These are phyloP conservation scores for Hyposoter dolosus DNA, from an alignment of 2,888 invertebrate genomes.

Conservation along the genomic window DNA sequence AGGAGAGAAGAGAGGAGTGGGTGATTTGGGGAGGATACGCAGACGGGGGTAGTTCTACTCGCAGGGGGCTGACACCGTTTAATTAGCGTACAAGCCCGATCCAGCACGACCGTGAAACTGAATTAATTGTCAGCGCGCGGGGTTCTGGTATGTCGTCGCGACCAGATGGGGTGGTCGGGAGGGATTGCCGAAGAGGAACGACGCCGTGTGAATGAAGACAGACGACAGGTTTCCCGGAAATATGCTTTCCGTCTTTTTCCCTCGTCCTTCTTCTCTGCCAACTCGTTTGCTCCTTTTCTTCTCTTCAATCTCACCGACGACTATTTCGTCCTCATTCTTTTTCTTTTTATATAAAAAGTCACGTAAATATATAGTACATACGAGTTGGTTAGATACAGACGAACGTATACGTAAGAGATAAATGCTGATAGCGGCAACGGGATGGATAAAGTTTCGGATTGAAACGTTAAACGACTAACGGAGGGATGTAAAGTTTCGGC, in stretches of 20 bases:
- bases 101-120: conserved; percentile 69
- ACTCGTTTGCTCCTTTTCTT: background rate
- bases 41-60: conserved; percentile 53
- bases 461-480: conserved; percentile 59
- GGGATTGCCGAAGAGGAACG: conserved; percentile 4
- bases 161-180: conserved; percentile 9
- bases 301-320: conserved; percentile 15
- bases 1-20: background rate
- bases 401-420: background rate
- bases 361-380: background rate
- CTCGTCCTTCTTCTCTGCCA: background rate
- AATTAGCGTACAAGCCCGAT: conserved; percentile 72
- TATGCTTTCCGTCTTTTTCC: conserved; percentile 37
- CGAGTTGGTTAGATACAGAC: background rate
- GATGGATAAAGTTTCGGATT: conserved; percentile 61
- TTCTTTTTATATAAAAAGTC: background rate
- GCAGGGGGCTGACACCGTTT: conserved; percentile 73
- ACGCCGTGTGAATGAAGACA: conserved; percentile 25
- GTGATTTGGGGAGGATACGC: conserved; percentile 2
- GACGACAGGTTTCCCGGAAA: conserved; percentile 45
- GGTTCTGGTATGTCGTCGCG: conserved; percentile 54
- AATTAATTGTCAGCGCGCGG: conserved; percentile 72
- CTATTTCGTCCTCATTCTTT: conserved; percentile 27
- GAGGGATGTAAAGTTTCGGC: conserved; percentile 42
- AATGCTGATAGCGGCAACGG: conserved; percentile 25